Conservation (phyloP, 2,888 invertebrate genomes). For the Poecilus cupreus region DNA sequence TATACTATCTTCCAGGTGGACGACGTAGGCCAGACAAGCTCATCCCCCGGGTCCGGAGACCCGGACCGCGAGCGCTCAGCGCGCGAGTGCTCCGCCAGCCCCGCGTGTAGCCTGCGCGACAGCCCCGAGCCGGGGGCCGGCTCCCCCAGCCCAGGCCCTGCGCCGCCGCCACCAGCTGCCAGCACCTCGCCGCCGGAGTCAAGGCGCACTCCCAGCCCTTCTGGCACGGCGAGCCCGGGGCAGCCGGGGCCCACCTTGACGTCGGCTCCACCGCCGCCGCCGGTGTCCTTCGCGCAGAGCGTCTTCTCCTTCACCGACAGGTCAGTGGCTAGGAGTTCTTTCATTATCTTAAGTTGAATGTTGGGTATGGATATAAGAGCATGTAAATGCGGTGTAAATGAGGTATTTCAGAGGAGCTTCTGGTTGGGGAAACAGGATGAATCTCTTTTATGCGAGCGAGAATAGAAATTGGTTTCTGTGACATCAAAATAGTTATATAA, state of each 20-base stretch:
- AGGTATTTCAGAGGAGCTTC: too few species aligned
- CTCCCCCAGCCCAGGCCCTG: constrained; percentile 44
- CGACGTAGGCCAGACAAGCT: background rate
- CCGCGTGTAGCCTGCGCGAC: constrained; percentile 26
- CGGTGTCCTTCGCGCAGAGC: constrained; percentile 79
- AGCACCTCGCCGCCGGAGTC: too few species aligned
- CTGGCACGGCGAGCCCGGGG: background rate
- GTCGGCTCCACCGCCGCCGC: constrained; percentile 71
- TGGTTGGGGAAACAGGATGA: too few species aligned
- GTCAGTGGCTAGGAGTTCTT: constrained; percentile 70
- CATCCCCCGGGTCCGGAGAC: background rate
- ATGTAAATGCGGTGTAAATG: too few species aligned
- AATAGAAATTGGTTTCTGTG: too few species aligned
- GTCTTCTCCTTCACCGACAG: constrained; percentile 80
- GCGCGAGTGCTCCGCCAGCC: constrained; percentile 36
- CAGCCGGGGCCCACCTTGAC: background rate
- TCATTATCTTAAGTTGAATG: background rate
- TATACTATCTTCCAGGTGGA: background rate
- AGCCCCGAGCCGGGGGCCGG: constrained; percentile 13
- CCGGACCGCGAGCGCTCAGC: too few species aligned
- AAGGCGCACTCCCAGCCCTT: background rate
- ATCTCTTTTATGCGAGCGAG: too few species aligned
- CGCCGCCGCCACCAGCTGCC: constrained; percentile 69
- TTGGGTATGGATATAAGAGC: too few species aligned
- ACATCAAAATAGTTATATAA: too few species aligned